A percentile compares a stretch with the other conserved stretches of the same genome.
phyloP scores from a whole-genome alignment of 2,797 vertebrate genomes.

The Muscicapa comitata region DNA sequence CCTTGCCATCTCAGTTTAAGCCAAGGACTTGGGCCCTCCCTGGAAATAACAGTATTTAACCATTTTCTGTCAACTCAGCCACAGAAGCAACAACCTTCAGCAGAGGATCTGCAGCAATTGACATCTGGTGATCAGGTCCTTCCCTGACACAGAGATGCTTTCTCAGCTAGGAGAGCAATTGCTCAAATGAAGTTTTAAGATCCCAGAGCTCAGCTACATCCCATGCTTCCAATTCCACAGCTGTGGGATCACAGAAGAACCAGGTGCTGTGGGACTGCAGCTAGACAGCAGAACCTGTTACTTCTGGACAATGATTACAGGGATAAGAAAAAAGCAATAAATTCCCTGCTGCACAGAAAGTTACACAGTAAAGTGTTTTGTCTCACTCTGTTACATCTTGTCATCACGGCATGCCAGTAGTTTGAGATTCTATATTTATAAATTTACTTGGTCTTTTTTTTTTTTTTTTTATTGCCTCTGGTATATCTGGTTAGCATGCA shows the following conservation, averaged over 20 bases:
- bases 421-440: background rate
- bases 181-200: background rate
- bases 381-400: background rate
- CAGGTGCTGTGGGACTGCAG: background rate
- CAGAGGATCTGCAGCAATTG: background rate
- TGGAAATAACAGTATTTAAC: background rate
- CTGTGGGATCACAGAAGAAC: background rate
- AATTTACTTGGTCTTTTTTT: background rate
- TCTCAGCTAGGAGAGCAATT: background rate
- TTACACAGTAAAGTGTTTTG: background rate
- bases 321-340: background rate
- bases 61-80: background rate
- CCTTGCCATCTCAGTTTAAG: background rate
- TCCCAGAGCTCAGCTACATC: background rate
- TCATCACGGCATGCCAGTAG: background rate
- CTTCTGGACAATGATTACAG: background rate
- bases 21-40: background rate
- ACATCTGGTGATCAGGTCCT: background rate
- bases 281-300: background rate
- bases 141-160: background rate
- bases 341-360: background rate
- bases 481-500: background rate
- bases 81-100: background rate
- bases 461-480: background rate
- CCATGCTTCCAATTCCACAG: background rate